Base-by-base conservation (phyloP, 2,113 vertebrate species). In the Gopherus evgoodei region DNA sequence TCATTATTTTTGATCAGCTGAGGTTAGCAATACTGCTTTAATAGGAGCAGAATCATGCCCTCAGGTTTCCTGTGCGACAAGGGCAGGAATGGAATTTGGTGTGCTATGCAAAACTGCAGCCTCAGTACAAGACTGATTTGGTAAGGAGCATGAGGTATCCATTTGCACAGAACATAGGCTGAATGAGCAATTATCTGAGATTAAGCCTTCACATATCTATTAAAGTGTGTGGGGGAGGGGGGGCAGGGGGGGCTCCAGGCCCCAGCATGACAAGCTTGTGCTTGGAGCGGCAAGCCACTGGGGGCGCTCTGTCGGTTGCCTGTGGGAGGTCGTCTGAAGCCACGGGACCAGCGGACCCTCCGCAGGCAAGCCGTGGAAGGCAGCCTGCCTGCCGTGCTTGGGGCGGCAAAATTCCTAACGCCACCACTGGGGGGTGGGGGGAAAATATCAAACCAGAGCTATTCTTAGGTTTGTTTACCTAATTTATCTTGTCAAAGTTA, bases 161-260 rank as follows among this genome's bases (percentile, higher is more conserved):
- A 91, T 69, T 52, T 53, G 56, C 72, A 83, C 44, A 25, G 69
- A 83, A 44, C 44, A 78, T 22, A 91, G 75, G 94, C 44, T 88
- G 44, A 94, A 84, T 87, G 78, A 88, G 10, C 65, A 95, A 92
- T 78, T 89, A 86, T 49, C 59, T 76, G 22, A 82, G 84, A 94
- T 29, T 65, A 90, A 83, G 12, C 1, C 1, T 83, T 57, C 79
- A 47, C 84, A 14, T 50, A 25, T 56, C 72, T 84, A 81, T 56
- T 88, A 84, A 94, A 95, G 83, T 44, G 44, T 44, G 44, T 44
- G 44, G 44, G 44, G 44, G 44, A 44, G 6, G 6, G 44, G 44
- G 44, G 44, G 6, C 44, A 44, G 6, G 44, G 44, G 6, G 2
- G 6, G 44, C 44, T 44, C 44, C 44, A 44, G 44, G 44, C 44